Conservation (phyloP, 2,888 invertebrate species). For the Cheilosia urbana region DNA sequence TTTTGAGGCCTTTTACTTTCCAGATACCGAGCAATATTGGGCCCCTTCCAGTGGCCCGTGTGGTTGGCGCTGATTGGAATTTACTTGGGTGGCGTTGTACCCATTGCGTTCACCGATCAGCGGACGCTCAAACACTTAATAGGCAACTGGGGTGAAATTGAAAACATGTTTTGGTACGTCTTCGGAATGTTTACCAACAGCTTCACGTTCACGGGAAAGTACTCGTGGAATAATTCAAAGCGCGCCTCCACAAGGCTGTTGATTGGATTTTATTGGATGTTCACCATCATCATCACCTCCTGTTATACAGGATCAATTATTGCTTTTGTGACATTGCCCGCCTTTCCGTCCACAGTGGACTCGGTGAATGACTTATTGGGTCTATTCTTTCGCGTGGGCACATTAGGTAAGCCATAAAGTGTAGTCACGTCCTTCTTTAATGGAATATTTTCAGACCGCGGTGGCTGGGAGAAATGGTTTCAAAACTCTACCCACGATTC, state of each 20-base stretch:
- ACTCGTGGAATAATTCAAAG: conserved; percentile 89
- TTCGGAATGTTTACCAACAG: conserved; percentile 94
- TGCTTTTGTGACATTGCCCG: conserved; percentile 91
- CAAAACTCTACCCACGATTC: conserved; percentile 87
- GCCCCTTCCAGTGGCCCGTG: conserved; percentile 92
- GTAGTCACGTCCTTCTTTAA: neutral
- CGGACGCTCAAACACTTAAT: conserved; percentile 87
- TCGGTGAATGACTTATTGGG: conserved; percentile 87
- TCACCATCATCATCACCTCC: conserved; percentile 92
- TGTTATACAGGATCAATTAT: conserved; percentile 94
- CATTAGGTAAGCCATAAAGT: conserved; percentile 85
- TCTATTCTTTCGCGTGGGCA: conserved; percentile 89
- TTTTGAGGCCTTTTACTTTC: conserved; percentile 56
- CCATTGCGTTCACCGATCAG: conserved; percentile 90
- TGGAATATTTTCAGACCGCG: conserved; percentile 85
- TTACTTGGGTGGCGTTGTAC: conserved; percentile 90
- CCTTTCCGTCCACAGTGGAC: conserved; percentile 90
- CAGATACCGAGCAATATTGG: conserved; percentile 92
- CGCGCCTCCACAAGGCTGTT: conserved; percentile 89
- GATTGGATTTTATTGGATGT: conserved; percentile 92
- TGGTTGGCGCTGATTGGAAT: conserved; percentile 90
- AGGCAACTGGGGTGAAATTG: conserved; percentile 89
- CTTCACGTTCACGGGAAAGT: conserved; percentile 88
- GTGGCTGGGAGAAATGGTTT: conserved; percentile 91
- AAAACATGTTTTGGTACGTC: conserved; percentile 95